Evolutionary conservation across 2,888 invertebrate genomes (phyloP).

Genomic region (Habroteleia sp.): DNA sequence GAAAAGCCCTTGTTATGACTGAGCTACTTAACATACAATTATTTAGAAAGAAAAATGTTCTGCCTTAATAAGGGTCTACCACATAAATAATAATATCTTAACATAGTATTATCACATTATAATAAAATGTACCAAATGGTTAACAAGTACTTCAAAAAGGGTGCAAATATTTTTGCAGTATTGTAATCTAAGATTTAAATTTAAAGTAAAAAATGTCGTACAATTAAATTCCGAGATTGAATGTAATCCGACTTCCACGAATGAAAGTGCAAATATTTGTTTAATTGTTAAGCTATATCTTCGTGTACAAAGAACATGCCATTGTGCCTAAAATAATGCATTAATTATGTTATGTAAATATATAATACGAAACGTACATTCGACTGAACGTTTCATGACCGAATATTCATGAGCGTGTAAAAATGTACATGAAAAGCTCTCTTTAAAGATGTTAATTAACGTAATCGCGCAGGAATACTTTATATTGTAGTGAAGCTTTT

Average conservation of each 20-base stretch:
- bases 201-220: slow-evolving; percentile 6
- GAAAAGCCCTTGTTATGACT: no score
- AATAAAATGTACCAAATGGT: background rate
- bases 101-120: background rate
- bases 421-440: slow-evolving; percentile 65
- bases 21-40: no score
- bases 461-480: slow-evolving; percentile 8
- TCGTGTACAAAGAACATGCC: slow-evolving; percentile 70
- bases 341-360: slow-evolving; percentile 53
- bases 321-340: slow-evolving; percentile 69
- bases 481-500: slow-evolving; percentile 18
- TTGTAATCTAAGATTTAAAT: slow-evolving; percentile 23
- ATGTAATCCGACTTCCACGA: slow-evolving; percentile 31
- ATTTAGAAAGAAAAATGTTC: no score
- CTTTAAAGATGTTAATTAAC: slow-evolving; percentile 15
- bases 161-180: slow-evolving; percentile 44
- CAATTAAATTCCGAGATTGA: slow-evolving; percentile 1
- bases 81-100: background rate
- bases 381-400: slow-evolving; percentile 27
- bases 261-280: slow-evolving; percentile 71
- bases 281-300: slow-evolving; percentile 59
- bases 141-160: slow-evolving; percentile 9
- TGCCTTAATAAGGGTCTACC: background rate
- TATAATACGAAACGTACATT: slow-evolving; percentile 13
- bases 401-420: slow-evolving; percentile 56